phyloP scores from a whole-genome alignment of 2,113 vertebrate genomes.

The Lamprologus sp. region DNA sequence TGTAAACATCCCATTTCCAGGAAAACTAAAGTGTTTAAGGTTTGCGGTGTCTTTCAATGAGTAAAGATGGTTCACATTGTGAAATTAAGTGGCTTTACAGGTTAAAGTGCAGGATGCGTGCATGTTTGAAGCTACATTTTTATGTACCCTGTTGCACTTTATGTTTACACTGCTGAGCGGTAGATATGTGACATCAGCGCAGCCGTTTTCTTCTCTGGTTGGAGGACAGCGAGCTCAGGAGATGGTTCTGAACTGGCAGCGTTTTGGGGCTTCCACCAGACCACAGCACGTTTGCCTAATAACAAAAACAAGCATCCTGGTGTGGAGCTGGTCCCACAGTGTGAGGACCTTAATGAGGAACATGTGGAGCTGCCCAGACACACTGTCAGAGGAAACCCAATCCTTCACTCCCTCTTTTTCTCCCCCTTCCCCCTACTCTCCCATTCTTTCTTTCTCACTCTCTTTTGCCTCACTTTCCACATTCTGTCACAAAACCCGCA shows the following conservation, averaged over 20 bases:
- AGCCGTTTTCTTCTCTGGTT: not conserved
- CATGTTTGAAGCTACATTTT: not conserved
- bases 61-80: not conserved
- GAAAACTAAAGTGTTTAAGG: not conserved
- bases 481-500: not conserved
- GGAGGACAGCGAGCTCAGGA: conserved; percentile 3
- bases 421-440: conserved; percentile 27
- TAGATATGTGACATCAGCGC: not conserved
- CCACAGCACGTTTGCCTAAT: conserved; percentile 70
- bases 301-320: conserved; percentile 75
- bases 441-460: conserved; percentile 20
- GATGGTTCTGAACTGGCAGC: conserved; percentile 22
- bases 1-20: conserved; percentile 11
- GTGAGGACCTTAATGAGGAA: conserved; percentile 76
- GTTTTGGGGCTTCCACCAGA: conserved; percentile 56
- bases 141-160: not conserved
- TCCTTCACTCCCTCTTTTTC: conserved; percentile 39
- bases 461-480: not conserved
- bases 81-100: not conserved
- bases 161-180: not conserved
- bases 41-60: not conserved
- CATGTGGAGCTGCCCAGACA: conserved; percentile 76
- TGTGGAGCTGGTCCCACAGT: conserved; percentile 70
- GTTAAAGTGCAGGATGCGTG: not conserved
- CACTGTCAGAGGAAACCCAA: conserved; percentile 76